Evolutionary conservation across 2,797 vertebrate genomes (phyloP).

Genomic region (Pseudocheirus occidentalis): DNA sequence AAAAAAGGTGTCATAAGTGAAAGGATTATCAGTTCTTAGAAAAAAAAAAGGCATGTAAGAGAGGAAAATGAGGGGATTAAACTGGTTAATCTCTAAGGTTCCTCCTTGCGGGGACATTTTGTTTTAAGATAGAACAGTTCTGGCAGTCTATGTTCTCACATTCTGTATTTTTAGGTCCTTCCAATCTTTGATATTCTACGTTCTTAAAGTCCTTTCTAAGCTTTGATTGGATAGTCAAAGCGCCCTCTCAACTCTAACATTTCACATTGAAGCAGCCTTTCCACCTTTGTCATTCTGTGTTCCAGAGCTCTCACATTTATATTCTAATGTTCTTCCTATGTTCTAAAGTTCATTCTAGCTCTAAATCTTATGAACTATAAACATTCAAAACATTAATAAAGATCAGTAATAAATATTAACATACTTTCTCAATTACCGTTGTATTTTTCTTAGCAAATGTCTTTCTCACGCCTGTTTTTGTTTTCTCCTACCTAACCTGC

Average conservation of each 20-base stretch:
- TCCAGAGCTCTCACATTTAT: not conserved
- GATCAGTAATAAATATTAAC: not conserved
- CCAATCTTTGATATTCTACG: too few relatives aligned
- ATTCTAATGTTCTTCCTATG: not conserved
- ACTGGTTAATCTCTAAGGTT: not conserved
- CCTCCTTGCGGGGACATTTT: not conserved
- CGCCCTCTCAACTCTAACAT: not conserved
- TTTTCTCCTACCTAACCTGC: constrained; percentile 24
- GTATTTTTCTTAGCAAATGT: constrained; percentile 36
- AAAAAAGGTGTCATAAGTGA: not conserved
- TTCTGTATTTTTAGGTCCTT: not conserved
- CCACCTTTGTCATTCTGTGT: not conserved
- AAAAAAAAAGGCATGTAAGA: not conserved
- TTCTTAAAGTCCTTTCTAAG: not conserved
- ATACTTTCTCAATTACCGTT: constrained; percentile 12
- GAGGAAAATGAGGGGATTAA: not conserved
- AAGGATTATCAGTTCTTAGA: not conserved
- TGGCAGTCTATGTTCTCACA: not conserved
- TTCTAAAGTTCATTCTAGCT: not conserved
- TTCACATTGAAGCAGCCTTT: not conserved
- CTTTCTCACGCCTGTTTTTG: constrained; percentile 25
- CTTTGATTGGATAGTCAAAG: not conserved
- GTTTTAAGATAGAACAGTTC: not conserved
- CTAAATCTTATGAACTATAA: not conserved
- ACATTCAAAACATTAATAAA: constrained; percentile 9